These are phyloP conservation scores for Nerophis ophidion DNA, from an alignment of 2,113 vertebrate species.

Conservation along the genomic window DNA sequence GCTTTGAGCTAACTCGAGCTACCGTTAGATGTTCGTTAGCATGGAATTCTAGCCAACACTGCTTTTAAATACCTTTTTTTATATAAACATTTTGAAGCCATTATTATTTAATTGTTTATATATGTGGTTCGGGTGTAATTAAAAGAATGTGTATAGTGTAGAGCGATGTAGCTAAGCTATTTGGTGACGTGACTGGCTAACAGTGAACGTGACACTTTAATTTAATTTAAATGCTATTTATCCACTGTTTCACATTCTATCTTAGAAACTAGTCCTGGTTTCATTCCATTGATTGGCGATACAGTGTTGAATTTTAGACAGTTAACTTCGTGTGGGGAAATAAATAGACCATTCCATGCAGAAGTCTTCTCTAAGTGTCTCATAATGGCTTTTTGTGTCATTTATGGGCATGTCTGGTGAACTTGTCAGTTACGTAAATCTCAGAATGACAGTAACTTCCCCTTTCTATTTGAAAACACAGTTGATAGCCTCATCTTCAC, in stretches of 20 bases:
- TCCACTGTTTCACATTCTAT: not conserved
- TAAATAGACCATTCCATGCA: not conserved
- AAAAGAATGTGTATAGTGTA: not conserved
- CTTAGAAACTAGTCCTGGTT: not conserved
- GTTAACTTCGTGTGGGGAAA: not conserved
- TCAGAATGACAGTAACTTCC: constrained; percentile 26
- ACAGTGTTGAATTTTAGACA: not conserved
- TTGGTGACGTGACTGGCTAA: constrained; percentile 19
- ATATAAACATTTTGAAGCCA: no score
- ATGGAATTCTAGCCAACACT: not conserved
- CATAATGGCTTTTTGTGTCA: not conserved
- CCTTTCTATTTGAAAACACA: constrained; percentile 12
- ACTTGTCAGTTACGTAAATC: not conserved
- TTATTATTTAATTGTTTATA: no score
- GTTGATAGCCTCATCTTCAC: not conserved
- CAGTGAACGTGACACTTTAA: constrained; percentile 8
- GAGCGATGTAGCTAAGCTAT: constrained; percentile 24
- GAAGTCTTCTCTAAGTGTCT: not conserved
- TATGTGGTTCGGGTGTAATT: not conserved
- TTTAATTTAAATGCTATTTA: not conserved
- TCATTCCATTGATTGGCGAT: not conserved
- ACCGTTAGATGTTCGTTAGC: constrained; percentile 30
- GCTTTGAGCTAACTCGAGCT: constrained; percentile 41
- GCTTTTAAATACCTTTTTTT: not conserved
- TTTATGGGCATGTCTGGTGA: not conserved